Conservation (phyloP, 2,888 invertebrate species). For the Camponotus fellah region DNA sequence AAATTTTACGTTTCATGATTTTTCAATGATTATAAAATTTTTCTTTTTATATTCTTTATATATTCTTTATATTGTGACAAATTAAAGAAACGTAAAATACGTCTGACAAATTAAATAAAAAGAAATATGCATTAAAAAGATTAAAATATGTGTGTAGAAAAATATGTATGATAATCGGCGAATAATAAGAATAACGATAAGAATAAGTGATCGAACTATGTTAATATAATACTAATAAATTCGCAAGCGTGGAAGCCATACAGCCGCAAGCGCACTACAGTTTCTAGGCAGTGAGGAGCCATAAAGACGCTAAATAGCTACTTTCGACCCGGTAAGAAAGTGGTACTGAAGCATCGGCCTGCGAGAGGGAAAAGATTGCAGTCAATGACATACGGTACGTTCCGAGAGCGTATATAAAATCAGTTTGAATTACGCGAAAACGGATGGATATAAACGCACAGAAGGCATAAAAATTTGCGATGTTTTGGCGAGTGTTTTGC, state of each 20-base stretch:
- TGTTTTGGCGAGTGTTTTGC: slow-evolving; percentile 24
- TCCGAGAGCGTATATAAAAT: slow-evolving; percentile 59
- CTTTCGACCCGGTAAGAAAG: slow-evolving; percentile 66
- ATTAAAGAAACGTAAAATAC: background rate
- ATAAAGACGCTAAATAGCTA: slow-evolving; percentile 66
- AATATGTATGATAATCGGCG: background rate
- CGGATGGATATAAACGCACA: slow-evolving; percentile 44
- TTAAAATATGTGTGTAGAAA: background rate
- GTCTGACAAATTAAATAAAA: background rate
- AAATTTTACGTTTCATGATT: background rate
- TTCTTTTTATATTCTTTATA: background rate
- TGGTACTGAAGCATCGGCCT: slow-evolving; percentile 50
- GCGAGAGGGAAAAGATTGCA: slow-evolving; percentile 50
- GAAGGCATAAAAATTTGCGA: slow-evolving; percentile 42
- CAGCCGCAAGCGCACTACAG: slow-evolving; percentile 25
- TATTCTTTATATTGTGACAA: background rate
- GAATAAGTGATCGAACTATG: slow-evolving; percentile 1
- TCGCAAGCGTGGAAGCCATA: slow-evolving; percentile 53
- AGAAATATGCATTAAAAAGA: slow-evolving; percentile 9
- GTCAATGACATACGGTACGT: slow-evolving; percentile 41
- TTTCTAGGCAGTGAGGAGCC: slow-evolving; percentile 58
- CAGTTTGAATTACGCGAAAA: slow-evolving; percentile 65
- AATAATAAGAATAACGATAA: slow-evolving; percentile 23
- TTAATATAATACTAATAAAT: slow-evolving; percentile 63
- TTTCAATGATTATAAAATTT: background rate